Conservation (phyloP, 2,797 vertebrate species). For the Sardinella longiceps region DNA sequence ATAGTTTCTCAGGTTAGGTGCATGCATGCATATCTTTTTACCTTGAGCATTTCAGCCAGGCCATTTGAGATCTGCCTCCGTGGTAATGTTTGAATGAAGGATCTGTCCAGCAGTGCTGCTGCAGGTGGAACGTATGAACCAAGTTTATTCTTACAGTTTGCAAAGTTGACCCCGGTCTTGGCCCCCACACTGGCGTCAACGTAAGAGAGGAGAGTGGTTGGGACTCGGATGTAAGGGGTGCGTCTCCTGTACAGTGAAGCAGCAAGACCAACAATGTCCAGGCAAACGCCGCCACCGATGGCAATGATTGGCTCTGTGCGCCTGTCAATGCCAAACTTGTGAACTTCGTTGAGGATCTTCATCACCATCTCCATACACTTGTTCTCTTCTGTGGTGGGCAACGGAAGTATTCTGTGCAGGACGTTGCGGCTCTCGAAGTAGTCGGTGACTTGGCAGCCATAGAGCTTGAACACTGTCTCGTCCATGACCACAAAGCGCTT, state of each 20-base stretch:
- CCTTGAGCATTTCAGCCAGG: conserved; percentile 84
- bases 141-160: conserved; percentile 84
- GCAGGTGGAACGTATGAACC: conserved; percentile 78
- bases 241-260: conserved; percentile 80
- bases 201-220: conserved; percentile 83
- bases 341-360: conserved; percentile 79
- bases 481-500: conserved; percentile 82
- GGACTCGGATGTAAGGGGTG: conserved; percentile 82
- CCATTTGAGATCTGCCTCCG: conserved; percentile 81
- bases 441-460: conserved; percentile 71
- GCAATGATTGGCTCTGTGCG: conserved; percentile 82
- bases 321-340: conserved; percentile 78
- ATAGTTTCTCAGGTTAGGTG: neutral
- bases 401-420: conserved; percentile 73
- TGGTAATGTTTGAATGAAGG: conserved; percentile 78
- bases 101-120: conserved; percentile 78
- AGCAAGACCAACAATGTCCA: conserved; percentile 81
- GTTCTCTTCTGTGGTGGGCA: conserved; percentile 79
- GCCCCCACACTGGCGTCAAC: conserved; percentile 82
- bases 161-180: conserved; percentile 83
- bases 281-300: conserved; percentile 80
- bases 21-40: conserved; percentile 29
- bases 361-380: conserved; percentile 82
- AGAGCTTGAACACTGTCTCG: conserved; percentile 74
- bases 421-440: conserved; percentile 76